Evolutionary conservation across 2,113 vertebrate species (phyloP).

Genomic region (Pollimyrus isidori): DNA sequence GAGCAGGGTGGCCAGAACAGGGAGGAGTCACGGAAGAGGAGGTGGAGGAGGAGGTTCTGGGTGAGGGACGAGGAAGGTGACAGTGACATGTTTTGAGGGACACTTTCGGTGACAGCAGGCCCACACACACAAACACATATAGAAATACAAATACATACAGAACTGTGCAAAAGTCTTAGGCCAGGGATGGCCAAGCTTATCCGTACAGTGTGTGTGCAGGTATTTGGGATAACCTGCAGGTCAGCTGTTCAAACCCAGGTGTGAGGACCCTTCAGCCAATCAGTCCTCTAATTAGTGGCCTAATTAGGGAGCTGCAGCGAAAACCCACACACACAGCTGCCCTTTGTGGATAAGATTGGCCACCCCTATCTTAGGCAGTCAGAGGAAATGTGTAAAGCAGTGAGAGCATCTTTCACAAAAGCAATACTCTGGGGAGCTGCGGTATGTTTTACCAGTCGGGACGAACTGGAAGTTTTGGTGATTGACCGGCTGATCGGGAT

Average conservation of each 20-base stretch:
- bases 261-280: too few relatives aligned
- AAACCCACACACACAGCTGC: too few relatives aligned
- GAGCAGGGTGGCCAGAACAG: background rate
- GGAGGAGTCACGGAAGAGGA: background rate
- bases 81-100: background rate
- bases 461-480: background rate
- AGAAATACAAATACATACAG: background rate
- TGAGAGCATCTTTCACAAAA: background rate
- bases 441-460: background rate
- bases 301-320: too few relatives aligned
- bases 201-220: too few relatives aligned
- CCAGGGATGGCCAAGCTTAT: too few relatives aligned
- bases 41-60: background rate
- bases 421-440: background rate
- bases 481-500: background rate
- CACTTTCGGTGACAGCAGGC: background rate
- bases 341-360: too few relatives aligned
- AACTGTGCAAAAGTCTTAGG: background rate
- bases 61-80: background rate
- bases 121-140: background rate
- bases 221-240: too few relatives aligned
- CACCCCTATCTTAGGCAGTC: too few relatives aligned
- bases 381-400: background rate
- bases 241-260: too few relatives aligned
- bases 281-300: too few relatives aligned